These are phyloP conservation scores for Sylvilagus floridanus DNA, from an alignment of 2,797 vertebrate species.

Conservation along the genomic window DNA sequence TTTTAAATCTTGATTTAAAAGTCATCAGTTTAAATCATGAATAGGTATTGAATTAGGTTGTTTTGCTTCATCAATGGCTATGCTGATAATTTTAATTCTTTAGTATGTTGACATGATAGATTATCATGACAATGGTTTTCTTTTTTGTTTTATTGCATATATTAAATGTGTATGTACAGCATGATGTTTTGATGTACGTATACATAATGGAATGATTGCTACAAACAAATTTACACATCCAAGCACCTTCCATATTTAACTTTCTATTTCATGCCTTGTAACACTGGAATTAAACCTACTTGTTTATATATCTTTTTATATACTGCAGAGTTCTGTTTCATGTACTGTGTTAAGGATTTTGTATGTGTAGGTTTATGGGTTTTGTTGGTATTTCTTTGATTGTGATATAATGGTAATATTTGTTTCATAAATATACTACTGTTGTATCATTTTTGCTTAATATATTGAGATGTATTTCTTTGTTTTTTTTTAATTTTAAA, in stretches of 20 bases:
- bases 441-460: conserved; percentile 4
- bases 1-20: too few species aligned
- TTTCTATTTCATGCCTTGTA: background rate
- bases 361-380: background rate
- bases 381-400: too few species aligned
- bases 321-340: background rate
- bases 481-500: too few species aligned
- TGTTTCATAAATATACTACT: background rate
- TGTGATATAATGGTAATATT: too few species aligned
- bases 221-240: background rate
- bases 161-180: background rate
- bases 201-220: background rate
- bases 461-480: background rate
- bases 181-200: too few species aligned
- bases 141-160: background rate
- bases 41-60: background rate
- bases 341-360: background rate
- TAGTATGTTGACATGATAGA: conserved; percentile 17
- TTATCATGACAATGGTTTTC: background rate
- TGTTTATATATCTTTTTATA: background rate
- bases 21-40: background rate
- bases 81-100: background rate
- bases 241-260: background rate
- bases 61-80: background rate
- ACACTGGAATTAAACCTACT: background rate